Base-by-base conservation (phyloP, 2,113 vertebrate genomes). In the Oryzias celebensis region DNA sequence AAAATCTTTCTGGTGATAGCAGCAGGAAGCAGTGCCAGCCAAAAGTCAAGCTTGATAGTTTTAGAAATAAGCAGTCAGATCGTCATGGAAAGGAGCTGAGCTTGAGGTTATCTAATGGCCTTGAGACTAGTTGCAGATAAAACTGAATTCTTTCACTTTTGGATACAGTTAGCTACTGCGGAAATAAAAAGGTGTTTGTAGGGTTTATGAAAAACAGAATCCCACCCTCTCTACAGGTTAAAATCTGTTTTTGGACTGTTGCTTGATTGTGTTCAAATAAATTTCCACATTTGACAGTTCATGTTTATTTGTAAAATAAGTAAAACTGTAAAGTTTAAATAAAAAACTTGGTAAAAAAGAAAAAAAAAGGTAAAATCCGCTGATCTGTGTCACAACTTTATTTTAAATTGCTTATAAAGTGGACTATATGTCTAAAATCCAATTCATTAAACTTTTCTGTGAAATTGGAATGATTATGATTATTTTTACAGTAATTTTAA, bases 1-100 rank as follows among this genome's bases (percentile, higher is more conserved):
- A 45, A 45, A 85, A 77, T 84, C 62, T 57, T 36, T 56, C 56
- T 46, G 65, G 69, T 66, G 83, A 80, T 83, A 60, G 51, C 75
- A 68, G 52, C 49, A 46, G 62, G 52, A 69, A 5, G 66, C 70
- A 71, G 46, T 56, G 68, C 50, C 62, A 57, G 73, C 64, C 68
- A 77, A 59, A 70, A 75, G 78, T 84, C 65, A 60, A 66, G 62
- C 60, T 14, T 72, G 79, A 85, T 69, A 46, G 70, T 28, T 57
- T 23, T 45, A 54, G 28, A 71, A 48, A 52, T 53, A 62, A 73
- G 56, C 51, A 58, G 26, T 52, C 55, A 73, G 58, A 73, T 57
- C 52, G 63, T 63, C 62, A 61, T n/a, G 46, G 49, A 64, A 64
- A 47, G 51, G 50, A 67, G 63, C 62, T 42, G 49, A 51, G 56